These are phyloP conservation scores for Magallana nippona DNA, from an alignment of 2,888 invertebrate genomes.

Conservation along the genomic window DNA sequence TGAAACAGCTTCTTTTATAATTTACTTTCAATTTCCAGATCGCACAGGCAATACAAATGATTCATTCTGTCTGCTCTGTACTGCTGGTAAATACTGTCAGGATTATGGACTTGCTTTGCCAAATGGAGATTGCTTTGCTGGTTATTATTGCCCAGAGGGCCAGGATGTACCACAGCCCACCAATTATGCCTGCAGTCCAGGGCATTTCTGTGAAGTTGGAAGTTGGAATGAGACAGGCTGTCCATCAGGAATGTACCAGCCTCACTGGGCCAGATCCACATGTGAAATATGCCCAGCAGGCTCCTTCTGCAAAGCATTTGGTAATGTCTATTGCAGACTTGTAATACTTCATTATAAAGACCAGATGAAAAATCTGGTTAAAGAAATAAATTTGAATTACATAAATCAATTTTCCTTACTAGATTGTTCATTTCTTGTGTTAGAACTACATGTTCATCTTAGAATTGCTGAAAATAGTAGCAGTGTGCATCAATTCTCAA, in stretches of 20 bases:
- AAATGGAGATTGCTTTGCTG: constrained; percentile 70
- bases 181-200: constrained; percentile 73
- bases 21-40: constrained; percentile 58
- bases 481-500: too few species aligned
- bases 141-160: constrained; percentile 78
- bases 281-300: constrained; percentile 77
- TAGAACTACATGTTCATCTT: too few species aligned
- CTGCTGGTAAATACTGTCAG: constrained; percentile 75
- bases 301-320: constrained; percentile 75
- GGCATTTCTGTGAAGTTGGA: constrained; percentile 76
- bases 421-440: too few species aligned
- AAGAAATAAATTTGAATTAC: too few species aligned
- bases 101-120: constrained; percentile 71
- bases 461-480: too few species aligned
- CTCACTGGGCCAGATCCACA: constrained; percentile 70
- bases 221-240: constrained; percentile 77
- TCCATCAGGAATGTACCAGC: constrained; percentile 77
- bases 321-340: constrained; percentile 58
- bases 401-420: too few species aligned
- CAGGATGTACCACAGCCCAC: constrained; percentile 70
- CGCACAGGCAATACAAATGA: constrained; percentile 67
- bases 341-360: too few species aligned
- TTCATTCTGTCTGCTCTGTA: constrained; percentile 74
- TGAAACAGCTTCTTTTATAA: not conserved
- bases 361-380: too few species aligned